Evolutionary conservation across 2,113 vertebrate genomes (phyloP), one percentile per base, ranked within the genome.

Genomic region (Hyperoodon ampullatus): DNA sequence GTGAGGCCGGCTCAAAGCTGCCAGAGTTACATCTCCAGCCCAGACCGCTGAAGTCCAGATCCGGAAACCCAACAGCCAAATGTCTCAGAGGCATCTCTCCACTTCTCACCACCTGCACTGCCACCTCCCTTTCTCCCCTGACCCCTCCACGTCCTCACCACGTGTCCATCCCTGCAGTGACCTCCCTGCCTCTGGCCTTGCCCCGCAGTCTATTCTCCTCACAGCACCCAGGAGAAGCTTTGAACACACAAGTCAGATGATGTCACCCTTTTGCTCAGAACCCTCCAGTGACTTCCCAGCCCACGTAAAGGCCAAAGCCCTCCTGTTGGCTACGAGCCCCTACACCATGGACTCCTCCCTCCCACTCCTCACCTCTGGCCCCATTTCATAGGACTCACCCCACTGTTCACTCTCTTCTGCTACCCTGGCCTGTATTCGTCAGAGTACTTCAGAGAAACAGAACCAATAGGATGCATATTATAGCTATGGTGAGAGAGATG

Each of bases 1-100:
- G 14, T 0, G 0, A 68, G n/a, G 60, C 11, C 0, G 0, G 14
- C 39, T 70, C 33, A 53, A 3, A 71, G 33, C 33, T 28, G 18
- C 74, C 68, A n/a, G 30, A 42, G 24, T 33, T 11, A n/a, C 21
- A 1, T 50, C n/a, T 72, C 33, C 35, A 10, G 5, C 39, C 30
- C 21, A 24, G 53, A 16, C 18, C 71, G 7, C 60, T 1, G 4
- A 33, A 7, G 33, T 44, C 28, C 90, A 82, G 65, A 33, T 47
- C 8, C 14, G n/a, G 9, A 33, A 50, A 21, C n/a, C 30, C 47
- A 66, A 26, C 5, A 16, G 88, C 53, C 92, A 65, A 16, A 16
- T 33, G 11, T 53, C 42, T 44, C 42, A 44, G 50, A 65, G 42
- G 26, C 24, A 8, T 68, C 71, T 60, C n/a, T 60, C 35, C 14